A percentile compares a stretch with the other conserved stretches of the same genome.
Evolutionary conservation across 2,888 invertebrate species (phyloP).

Genomic region (Agrotis clavis): DNA sequence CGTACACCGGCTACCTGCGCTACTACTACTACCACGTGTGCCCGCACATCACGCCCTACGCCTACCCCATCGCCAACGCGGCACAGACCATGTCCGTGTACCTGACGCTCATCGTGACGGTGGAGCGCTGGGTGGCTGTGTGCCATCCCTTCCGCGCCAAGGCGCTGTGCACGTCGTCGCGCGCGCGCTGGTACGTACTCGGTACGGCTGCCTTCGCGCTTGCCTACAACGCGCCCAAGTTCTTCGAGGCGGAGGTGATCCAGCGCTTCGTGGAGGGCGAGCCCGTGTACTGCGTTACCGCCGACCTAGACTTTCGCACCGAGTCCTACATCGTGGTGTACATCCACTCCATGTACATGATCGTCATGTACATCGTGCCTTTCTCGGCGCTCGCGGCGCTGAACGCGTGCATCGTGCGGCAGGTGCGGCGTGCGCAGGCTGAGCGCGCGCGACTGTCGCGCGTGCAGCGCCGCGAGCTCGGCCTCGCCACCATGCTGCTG

Average conservation of each 20-base stretch:
- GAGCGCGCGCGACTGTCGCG: constrained; percentile 97
- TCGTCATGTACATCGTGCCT: constrained; percentile 98
- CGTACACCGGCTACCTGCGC: constrained; percentile 95
- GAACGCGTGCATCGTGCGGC: constrained; percentile 97
- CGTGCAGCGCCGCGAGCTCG: constrained; percentile 97
- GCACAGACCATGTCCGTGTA: constrained; percentile 98
- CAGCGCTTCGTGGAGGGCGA: constrained; percentile 86
- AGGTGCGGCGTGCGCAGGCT: constrained; percentile 97
- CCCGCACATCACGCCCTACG: constrained; percentile 95
- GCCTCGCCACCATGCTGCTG: constrained; percentile 98
- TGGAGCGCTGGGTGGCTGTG: constrained; percentile 98
- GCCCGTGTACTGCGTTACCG: constrained; percentile 93
- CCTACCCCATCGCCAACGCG: constrained; percentile 96
- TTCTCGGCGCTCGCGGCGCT: constrained; percentile 96
- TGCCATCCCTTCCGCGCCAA: constrained; percentile 97
- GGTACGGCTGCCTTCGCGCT: constrained; percentile 95
- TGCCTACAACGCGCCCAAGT: constrained; percentile 96
- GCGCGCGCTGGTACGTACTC: constrained; percentile 96
- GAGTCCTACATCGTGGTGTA: constrained; percentile 95
- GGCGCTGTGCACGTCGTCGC: constrained; percentile 96
- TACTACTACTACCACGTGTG: constrained; percentile 95
- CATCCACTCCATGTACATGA: constrained; percentile 98
- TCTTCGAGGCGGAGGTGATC: constrained; percentile 93
- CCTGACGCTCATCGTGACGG: constrained; percentile 96
- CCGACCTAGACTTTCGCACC: constrained; percentile 93